Percentiles rank a stretch among this genome's conserved stretches.
Conservation (phyloP, 2,797 vertebrate genomes). For the Phoeniculus purpureus region DNA sequence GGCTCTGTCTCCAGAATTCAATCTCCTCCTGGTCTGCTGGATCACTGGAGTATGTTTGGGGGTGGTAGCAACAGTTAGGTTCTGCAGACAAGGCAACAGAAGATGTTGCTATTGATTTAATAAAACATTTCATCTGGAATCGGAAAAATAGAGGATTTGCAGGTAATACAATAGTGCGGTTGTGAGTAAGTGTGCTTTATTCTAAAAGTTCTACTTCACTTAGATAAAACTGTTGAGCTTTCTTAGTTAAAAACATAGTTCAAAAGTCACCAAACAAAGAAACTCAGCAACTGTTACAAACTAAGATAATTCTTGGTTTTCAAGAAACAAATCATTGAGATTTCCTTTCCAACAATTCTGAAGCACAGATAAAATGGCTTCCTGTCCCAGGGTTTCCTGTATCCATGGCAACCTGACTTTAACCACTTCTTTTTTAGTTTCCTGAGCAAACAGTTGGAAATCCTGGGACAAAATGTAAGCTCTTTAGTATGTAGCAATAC, state of each 20-base stretch:
- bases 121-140: background rate
- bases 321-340: conserved; percentile 64
- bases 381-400: conserved; percentile 84
- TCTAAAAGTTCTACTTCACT: background rate
- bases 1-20: background rate
- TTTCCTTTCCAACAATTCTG: conserved; percentile 77
- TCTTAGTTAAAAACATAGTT: background rate
- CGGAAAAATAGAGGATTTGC: background rate
- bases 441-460: conserved; percentile 74
- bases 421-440: conserved; percentile 72
- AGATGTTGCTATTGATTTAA: background rate
- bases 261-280: too few relatives aligned
- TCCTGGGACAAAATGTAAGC: conserved; percentile 31
- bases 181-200: background rate
- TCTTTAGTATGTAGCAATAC: background rate
- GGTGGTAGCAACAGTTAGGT: background rate
- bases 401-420: conserved; percentile 82
- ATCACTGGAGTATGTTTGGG: background rate
- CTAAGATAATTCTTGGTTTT: conserved; percentile 55
- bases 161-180: background rate
- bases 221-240: background rate
- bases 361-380: conserved; percentile 81
- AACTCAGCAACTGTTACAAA: background rate
- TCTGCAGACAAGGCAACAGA: background rate
- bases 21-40: rapidly evolving